These are phyloP conservation scores for Heliothis peltigera DNA, from an alignment of 2,888 invertebrate genomes.

Conservation along the genomic window DNA sequence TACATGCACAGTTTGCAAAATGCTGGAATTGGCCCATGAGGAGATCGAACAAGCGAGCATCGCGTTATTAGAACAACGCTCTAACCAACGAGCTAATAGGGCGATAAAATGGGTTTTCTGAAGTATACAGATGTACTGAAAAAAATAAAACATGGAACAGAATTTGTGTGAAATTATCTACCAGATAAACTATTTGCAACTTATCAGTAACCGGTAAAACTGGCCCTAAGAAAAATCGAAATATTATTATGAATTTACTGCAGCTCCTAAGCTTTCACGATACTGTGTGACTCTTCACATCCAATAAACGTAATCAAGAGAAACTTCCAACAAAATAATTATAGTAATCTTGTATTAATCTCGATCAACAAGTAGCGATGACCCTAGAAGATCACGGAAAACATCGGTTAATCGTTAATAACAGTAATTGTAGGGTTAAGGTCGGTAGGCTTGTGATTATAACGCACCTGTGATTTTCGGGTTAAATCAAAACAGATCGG, in stretches of 20 bases:
- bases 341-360: conserved; percentile 44
- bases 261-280: background rate
- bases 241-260: background rate
- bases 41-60: conserved; percentile 75
- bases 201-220: no score
- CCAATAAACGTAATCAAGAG: background rate
- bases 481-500: conserved; percentile 59
- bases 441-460: conserved; percentile 32
- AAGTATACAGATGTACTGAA: background rate
- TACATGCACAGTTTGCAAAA: conserved; percentile 4
- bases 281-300: background rate
- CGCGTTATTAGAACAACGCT: conserved; percentile 74
- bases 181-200: no score
- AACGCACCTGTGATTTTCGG: conserved; percentile 58
- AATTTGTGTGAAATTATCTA: no score
- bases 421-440: conserved; percentile 35
- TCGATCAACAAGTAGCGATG: conserved; percentile 49
- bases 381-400: conserved; percentile 23
- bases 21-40: conserved; percentile 68
- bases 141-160: no score
- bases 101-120: conserved; percentile 19
- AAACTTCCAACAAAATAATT: conserved; percentile 28
- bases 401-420: conserved; percentile 17
- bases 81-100: conserved; percentile 71
- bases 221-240: background rate